phyloP scores from a whole-genome alignment of 2,888 invertebrate species.

The Baccha elongata region DNA sequence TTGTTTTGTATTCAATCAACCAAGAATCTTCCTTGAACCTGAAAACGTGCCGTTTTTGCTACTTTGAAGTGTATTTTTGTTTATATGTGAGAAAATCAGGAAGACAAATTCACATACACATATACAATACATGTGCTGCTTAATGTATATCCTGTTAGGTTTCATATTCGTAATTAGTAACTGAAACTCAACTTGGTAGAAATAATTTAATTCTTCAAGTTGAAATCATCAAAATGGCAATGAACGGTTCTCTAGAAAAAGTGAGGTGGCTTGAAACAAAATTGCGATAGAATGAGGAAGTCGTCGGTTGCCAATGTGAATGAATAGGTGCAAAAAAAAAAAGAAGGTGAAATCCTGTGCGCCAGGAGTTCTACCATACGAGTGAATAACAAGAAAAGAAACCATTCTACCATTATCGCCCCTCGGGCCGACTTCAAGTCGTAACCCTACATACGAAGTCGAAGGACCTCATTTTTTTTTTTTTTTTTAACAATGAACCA shows the following conservation, averaged over 20 bases:
- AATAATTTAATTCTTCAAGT: slow-evolving; percentile 71
- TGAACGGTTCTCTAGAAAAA: slow-evolving; percentile 26
- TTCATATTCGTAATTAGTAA: slow-evolving; percentile 66
- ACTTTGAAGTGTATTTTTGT: background rate
- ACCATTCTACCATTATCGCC: too few species aligned
- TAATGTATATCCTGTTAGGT: slow-evolving; percentile 32
- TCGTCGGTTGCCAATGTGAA: slow-evolving; percentile 19
- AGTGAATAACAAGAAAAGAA: background rate
- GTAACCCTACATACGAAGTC: background rate
- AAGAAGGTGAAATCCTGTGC: slow-evolving; percentile 8
- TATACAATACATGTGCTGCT: slow-evolving; percentile 1
- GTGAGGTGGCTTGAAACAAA: background rate
- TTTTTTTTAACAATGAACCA: slow-evolving; percentile 38
- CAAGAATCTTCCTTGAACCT: slow-evolving; percentile 2
- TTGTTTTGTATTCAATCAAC: too few species aligned
- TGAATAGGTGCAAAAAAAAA: slow-evolving; percentile 52
- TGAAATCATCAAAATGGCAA: slow-evolving; percentile 68
- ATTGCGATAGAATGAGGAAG: background rate
- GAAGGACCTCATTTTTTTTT: slow-evolving; percentile 24
- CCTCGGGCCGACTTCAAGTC: too few species aligned
- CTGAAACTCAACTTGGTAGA: slow-evolving; percentile 63
- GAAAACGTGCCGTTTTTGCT: slow-evolving; percentile 27
- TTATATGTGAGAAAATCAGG: background rate
- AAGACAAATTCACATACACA: background rate
- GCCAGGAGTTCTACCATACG: background rate